phyloP scores from a whole-genome alignment of 1,140 invertebrate genomes.

The Radopholus similis region DNA sequence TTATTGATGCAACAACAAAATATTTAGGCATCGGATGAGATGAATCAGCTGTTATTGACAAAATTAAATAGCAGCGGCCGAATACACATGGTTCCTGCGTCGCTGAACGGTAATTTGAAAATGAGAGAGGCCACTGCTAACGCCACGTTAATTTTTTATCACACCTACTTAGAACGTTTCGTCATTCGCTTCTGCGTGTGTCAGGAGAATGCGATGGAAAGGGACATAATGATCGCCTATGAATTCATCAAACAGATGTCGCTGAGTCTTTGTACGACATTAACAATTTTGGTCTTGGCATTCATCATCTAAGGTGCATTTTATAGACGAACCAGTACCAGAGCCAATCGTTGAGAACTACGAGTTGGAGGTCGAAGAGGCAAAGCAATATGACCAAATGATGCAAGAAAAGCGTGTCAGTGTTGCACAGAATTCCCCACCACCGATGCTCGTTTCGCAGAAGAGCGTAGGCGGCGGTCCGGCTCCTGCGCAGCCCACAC shows the following conservation, averaged over 20 bases:
- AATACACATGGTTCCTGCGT: constrained; percentile 54
- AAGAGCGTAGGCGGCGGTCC: neutral
- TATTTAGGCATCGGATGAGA: constrained; percentile 77
- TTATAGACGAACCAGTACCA: constrained; percentile 47
- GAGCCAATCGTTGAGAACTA: constrained; percentile 57
- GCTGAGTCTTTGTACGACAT: constrained; percentile 24
- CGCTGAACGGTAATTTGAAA: constrained; percentile 52
- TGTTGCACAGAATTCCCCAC: neutral
- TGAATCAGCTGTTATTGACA: constrained; percentile 88
- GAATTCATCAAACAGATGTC: constrained; percentile 56
- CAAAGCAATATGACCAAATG: constrained; percentile 53
- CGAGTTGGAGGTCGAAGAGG: constrained; percentile 49
- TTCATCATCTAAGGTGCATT: neutral
- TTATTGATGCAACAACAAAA: neutral
- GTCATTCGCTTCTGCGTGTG: constrained; percentile 89
- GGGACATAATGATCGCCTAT: constrained; percentile 53
- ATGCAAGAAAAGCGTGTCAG: constrained; percentile 21
- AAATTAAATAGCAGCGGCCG: constrained; percentile 86
- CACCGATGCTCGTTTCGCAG: neutral
- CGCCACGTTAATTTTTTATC: constrained; percentile 5
- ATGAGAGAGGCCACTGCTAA: no score
- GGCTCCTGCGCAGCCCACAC: neutral
- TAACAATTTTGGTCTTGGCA: neutral
- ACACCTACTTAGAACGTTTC: constrained; percentile 22
- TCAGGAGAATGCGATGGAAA: constrained; percentile 73